These are phyloP conservation scores for Ctenopoma multispine DNA, from an alignment of 2,797 vertebrate species.

Conservation along the genomic window DNA sequence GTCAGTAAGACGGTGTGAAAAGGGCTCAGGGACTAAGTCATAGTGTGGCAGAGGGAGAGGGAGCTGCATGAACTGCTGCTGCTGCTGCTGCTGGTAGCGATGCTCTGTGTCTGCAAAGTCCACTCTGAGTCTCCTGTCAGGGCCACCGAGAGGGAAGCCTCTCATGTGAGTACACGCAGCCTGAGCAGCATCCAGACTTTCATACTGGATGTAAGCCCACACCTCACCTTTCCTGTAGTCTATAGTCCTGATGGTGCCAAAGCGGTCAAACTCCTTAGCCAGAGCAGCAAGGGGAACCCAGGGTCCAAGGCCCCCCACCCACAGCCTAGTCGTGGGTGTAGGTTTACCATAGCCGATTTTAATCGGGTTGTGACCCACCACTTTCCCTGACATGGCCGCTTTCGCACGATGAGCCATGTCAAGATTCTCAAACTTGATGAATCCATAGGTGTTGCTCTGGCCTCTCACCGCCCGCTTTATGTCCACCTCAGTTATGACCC, in stretches of 20 bases:
- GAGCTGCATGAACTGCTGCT: constrained; percentile 87
- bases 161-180: constrained; percentile 96
- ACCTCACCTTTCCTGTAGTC: constrained; percentile 97
- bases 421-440: constrained; percentile 97
- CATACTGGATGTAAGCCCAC: constrained; percentile 99
- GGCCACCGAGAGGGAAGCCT: constrained; percentile 94
- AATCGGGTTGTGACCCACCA: constrained; percentile 92
- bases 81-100: constrained; percentile 92
- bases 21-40: constrained; percentile 89
- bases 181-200: constrained; percentile 97
- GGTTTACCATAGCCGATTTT: constrained; percentile 99
- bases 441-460: constrained; percentile 94
- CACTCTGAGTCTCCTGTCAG: constrained; percentile 93
- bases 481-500: constrained; percentile 96
- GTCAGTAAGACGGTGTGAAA: constrained; percentile 89
- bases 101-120: constrained; percentile 97
- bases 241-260: constrained; percentile 97
- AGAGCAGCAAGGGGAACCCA: constrained; percentile 95
- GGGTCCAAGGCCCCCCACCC: constrained; percentile 96
- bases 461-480: constrained; percentile 92
- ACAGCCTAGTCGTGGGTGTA: constrained; percentile 94
- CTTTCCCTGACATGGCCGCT: constrained; percentile 94
- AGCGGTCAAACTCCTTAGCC: constrained; percentile 97
- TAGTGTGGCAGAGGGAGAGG: constrained; percentile 89
- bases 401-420: constrained; percentile 99